A percentile compares a stretch with the other conserved stretches of the same genome.
phyloP scores from a whole-genome alignment of 35 echinoderm and acorn worm species.

The Holothuria glaberrima region DNA sequence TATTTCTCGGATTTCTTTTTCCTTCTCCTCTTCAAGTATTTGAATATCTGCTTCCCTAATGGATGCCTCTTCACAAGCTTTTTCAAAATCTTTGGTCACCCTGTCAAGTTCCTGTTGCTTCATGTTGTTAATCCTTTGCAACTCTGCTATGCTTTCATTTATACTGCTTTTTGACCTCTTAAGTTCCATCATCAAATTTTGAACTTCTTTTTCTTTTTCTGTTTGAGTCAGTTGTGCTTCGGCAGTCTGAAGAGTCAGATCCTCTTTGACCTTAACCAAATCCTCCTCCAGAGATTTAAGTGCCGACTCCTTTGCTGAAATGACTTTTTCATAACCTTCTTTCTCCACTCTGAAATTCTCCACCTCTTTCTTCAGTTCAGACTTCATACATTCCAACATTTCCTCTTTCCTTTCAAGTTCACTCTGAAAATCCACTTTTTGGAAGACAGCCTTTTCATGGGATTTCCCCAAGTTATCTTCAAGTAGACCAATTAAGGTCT shows the following conservation, averaged over 20 bases:
- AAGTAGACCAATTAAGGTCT: not conserved
- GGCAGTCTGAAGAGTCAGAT: slow-evolving; percentile 11
- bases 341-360: slow-evolving; percentile 30
- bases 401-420: not conserved
- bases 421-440: not conserved
- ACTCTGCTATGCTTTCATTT: not conserved
- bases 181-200: slow-evolving; percentile 14
- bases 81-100: slow-evolving; percentile 34
- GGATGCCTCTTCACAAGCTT: slow-evolving; percentile 30
- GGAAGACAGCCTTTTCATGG: not conserved
- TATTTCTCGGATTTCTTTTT: slow-evolving; percentile 40
- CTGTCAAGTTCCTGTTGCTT: not conserved
- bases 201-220: not conserved
- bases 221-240: not conserved
- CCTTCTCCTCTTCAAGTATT: slow-evolving; percentile 51
- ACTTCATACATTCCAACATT: not conserved
- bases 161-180: not conserved
- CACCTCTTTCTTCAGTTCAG: not conserved
- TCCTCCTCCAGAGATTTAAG: not conserved
- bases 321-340: not conserved
- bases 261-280: slow-evolving; percentile 11
- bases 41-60: slow-evolving; percentile 42
- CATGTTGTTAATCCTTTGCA: not conserved
- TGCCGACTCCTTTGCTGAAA: not conserved
- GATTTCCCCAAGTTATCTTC: not conserved